Evolutionary conservation across 2,113 vertebrate species (phyloP).

Genomic region (Alethe castanea): DNA sequence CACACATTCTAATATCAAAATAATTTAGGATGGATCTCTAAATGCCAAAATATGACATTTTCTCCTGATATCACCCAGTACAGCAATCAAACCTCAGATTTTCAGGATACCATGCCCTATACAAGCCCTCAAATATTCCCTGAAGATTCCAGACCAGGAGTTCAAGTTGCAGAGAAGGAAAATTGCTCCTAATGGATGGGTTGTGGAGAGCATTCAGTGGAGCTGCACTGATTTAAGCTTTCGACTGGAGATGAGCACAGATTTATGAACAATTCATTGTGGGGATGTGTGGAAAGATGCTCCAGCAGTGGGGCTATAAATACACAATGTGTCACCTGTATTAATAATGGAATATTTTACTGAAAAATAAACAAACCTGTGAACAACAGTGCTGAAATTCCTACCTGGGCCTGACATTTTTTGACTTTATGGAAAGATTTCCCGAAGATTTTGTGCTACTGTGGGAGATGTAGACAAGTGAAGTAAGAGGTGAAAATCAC

Average conservation of each 20-base stretch:
- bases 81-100: not conserved
- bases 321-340: not conserved
- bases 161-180: not conserved
- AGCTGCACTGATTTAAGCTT: not conserved
- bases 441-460: not conserved
- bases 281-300: not conserved
- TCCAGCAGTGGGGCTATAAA: not conserved
- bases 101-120: fast-evolving
- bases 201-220: not conserved
- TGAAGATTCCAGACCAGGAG: not conserved
- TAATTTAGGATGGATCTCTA: not conserved
- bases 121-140: not conserved
- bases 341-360: not conserved
- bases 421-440: not conserved
- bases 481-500: not conserved
- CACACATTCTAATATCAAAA: not conserved
- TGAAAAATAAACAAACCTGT: not conserved
- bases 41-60: not conserved
- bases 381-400: not conserved
- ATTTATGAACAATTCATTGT: not conserved
- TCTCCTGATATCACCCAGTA: not conserved
- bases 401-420: not conserved
- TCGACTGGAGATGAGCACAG: not conserved
- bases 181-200: not conserved
- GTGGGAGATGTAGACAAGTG: not conserved